Percentiles rank a stretch among this genome's conserved stretches.
These are phyloP conservation scores for Drosophila mulleri DNA, from an alignment of 2,888 invertebrate species.

Conservation along the genomic window DNA sequence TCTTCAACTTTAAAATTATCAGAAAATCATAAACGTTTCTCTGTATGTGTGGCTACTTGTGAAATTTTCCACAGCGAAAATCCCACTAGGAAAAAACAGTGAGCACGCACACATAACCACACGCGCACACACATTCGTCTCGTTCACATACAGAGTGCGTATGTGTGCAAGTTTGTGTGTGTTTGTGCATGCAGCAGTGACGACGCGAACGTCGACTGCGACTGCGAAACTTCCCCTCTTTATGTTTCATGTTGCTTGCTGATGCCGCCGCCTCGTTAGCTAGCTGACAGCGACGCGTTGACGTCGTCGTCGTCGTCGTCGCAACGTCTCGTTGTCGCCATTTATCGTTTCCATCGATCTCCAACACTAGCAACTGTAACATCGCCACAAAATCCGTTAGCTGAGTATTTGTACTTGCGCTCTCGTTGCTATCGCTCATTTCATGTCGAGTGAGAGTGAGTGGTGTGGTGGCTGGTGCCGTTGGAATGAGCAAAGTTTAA, in stretches of 20 bases:
- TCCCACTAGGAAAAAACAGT: conserved; percentile 50
- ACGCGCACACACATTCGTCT: conserved; percentile 1
- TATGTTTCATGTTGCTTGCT: conserved; percentile 64
- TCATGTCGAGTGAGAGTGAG: conserved; percentile 30
- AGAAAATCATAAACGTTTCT: conserved; percentile 53
- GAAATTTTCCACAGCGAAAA: conserved; percentile 77
- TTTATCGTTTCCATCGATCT: conserved; percentile 80
- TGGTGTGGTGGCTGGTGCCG: conserved; percentile 30
- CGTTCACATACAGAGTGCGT: conserved; percentile 30
- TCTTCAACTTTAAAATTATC: conserved; percentile 75
- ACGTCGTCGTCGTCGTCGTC: conserved; percentile 71
- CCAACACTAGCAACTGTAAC: conserved; percentile 71
- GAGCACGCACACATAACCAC: conserved; percentile 27
- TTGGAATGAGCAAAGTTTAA: conserved; percentile 62
- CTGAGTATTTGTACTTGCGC: conserved; percentile 59
- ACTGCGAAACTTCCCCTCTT: conserved; percentile 76
- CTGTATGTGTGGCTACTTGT: conserved; percentile 56
- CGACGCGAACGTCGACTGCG: conserved; percentile 40
- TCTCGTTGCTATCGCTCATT: conserved; percentile 55
- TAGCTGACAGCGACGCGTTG: conserved; percentile 68
- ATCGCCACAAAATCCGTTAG: conserved; percentile 65
- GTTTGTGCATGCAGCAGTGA: conserved; percentile 50
- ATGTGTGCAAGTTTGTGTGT: conserved; percentile 12
- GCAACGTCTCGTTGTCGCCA: conserved; percentile 59
- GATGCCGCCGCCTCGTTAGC: conserved; percentile 41